Percentiles rank a stretch among this genome's conserved stretches.
Conservation (phyloP, 2,888 invertebrate genomes). For the Neoaliturus tenellus region DNA sequence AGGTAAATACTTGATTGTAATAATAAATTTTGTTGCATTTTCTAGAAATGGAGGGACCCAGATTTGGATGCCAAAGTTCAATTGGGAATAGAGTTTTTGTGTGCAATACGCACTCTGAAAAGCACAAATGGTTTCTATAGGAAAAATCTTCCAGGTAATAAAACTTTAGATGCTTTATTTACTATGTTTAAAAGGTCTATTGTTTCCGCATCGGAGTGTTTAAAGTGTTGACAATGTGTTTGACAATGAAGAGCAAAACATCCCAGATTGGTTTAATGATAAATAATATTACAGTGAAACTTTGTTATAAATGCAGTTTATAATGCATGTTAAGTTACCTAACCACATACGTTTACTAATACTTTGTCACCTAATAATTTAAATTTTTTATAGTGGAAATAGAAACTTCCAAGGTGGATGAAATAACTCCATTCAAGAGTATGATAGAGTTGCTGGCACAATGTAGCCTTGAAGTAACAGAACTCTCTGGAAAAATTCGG, state of each 20-base stretch:
- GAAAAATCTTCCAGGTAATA: slow-evolving; percentile 32
- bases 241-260: too few species aligned
- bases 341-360: neutral
- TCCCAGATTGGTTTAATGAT: too few species aligned
- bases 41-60: slow-evolving; percentile 25
- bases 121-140: slow-evolving; percentile 21
- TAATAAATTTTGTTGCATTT: neutral
- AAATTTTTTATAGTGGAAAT: slow-evolving; percentile 18
- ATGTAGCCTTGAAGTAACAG: neutral
- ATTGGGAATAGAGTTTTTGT: neutral
- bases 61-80: neutral
- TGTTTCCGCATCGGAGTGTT: too few species aligned
- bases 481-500: neutral
- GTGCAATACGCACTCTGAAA: slow-evolving; percentile 23
- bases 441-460: slow-evolving; percentile 23
- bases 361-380: neutral
- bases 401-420: neutral
- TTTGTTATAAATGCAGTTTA: too few species aligned
- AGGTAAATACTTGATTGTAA: too few species aligned
- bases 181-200: neutral
- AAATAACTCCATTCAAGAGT: neutral
- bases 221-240: too few species aligned
- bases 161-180: neutral
- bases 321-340: neutral
- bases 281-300: too few species aligned